A percentile compares a stretch with the other conserved stretches of the same genome.
These are phyloP conservation scores for Hirudo medicinalis DNA, from an alignment of 1,140 invertebrate genomes.

Conservation along the genomic window DNA sequence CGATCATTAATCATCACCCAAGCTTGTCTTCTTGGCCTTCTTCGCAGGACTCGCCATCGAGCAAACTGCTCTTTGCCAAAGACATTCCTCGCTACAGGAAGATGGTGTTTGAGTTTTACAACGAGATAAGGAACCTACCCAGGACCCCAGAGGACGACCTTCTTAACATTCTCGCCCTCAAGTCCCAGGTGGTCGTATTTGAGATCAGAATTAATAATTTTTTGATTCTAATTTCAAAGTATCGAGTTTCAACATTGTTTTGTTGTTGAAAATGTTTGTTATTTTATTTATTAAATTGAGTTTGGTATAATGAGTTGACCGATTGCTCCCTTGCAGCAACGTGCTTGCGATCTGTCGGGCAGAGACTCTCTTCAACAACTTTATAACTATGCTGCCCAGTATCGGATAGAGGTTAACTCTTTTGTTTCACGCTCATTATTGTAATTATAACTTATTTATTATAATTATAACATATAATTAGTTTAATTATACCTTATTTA, in stretches of 20 bases:
- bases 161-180: constrained; percentile 94
- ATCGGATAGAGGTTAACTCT: constrained; percentile 22
- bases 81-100: constrained; percentile 38
- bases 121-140: constrained; percentile 58
- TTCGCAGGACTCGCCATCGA: constrained; percentile 38
- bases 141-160: constrained; percentile 96
- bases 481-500: too few species aligned
- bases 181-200: constrained; percentile 65
- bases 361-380: constrained; percentile 84
- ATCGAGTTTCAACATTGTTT: not conserved
- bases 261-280: not conserved
- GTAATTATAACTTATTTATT: not conserved
- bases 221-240: not conserved
- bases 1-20: too few species aligned
- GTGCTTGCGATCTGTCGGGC: constrained; percentile 58
- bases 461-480: too few species aligned
- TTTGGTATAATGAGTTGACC: not conserved
- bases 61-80: constrained; percentile 41
- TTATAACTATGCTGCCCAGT: constrained; percentile 48
- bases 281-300: not conserved
- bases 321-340: not conserved
- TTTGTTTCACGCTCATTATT: not conserved
- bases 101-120: constrained; percentile 44
- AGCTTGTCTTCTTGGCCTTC: not conserved
- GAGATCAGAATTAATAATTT: constrained; percentile 18